Base-by-base conservation (phyloP, 2,797 vertebrate genomes). In the Coreius guichenoti region DNA sequence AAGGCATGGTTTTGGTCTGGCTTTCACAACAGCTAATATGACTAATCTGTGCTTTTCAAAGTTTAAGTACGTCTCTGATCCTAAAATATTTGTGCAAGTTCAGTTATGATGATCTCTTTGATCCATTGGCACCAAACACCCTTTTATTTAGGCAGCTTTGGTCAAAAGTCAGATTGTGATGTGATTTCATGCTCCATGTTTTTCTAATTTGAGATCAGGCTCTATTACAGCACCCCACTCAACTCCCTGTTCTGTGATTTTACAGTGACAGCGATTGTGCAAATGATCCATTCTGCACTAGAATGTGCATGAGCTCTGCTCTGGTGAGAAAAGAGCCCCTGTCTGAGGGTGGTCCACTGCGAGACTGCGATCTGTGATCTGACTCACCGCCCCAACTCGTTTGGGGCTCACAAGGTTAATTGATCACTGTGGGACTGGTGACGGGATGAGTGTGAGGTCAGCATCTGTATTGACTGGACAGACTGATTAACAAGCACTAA, bases 401-500 rank as follows among this genome's bases (percentile, higher is more conserved):
- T 74, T 80, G 23, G 77, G 82, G 85, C 84, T 31, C 63, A n/a
- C 49, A 16, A 72, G 82, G 75, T 86, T 89, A 82, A 89, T 88
- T 91, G 89, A 92, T 92, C 76, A 76, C 83, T 83, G 69, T 87
- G 88, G 88, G 80, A 85, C 58, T 70, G 68, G 68, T 39, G 65
- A 69, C 78, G 77, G 82, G 61, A 56, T 76, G 82, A 80, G 83
- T 80, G 84, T 89, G 70, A 80, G 70, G 90, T 91, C 90, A 91
- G 89, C 89, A 89, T 86, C 73, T 79, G 79, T 87, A 86, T 82
- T 84, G 86, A 85, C 86, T 87, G 31, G 78, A 79, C 87, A 86
- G 87, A 90, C 89, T 90, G 86, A 93, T 90, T 92, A 91, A 90
- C 86, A 87, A 84, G 87, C 86, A 83, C 75, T 87, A 81, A 81